Evolutionary conservation across 2,797 vertebrate genomes (phyloP).

Genomic region (Hephaestus fuliginosus): DNA sequence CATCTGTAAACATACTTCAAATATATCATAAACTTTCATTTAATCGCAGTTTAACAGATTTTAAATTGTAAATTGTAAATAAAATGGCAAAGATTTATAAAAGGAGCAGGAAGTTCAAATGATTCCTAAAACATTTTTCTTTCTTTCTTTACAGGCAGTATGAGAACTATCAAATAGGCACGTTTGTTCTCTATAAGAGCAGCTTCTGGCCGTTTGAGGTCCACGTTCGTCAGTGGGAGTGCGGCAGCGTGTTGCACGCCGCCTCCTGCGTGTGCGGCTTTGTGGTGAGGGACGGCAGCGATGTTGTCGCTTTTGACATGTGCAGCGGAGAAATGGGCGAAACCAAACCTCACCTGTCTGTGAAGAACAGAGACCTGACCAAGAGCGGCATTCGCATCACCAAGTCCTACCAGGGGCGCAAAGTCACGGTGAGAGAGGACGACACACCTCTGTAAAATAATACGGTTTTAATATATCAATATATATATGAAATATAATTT

Average conservation of each 20-base stretch:
- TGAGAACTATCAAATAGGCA: conserved; percentile 90
- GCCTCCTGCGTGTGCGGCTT: conserved; percentile 91
- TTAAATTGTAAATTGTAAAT: neutral
- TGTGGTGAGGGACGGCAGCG: conserved; percentile 85
- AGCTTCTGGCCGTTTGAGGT: conserved; percentile 87
- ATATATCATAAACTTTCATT: neutral
- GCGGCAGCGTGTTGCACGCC: conserved; percentile 85
- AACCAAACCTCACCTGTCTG: conserved; percentile 86
- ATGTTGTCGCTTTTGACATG: conserved; percentile 90
- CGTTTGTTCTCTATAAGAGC: conserved; percentile 91
- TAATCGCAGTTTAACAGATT: neutral
- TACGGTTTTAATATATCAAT: no score
- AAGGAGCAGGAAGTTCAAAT: neutral
- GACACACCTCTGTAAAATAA: neutral
- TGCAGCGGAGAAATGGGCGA: conserved; percentile 87
- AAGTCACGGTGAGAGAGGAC: conserved; percentile 90
- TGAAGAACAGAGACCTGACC: conserved; percentile 84
- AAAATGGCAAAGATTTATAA: neutral
- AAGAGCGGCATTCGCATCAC: conserved; percentile 85
- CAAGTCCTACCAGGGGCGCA: conserved; percentile 92
- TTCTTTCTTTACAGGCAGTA: conserved; percentile 80
- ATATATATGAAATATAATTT: no score
- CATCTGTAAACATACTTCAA: neutral
- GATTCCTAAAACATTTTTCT: neutral
- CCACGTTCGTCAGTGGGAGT: conserved; percentile 92